These are phyloP conservation scores for Callospermophilus lateralis DNA, from an alignment of 2,113 vertebrate species.

Conservation along the genomic window DNA sequence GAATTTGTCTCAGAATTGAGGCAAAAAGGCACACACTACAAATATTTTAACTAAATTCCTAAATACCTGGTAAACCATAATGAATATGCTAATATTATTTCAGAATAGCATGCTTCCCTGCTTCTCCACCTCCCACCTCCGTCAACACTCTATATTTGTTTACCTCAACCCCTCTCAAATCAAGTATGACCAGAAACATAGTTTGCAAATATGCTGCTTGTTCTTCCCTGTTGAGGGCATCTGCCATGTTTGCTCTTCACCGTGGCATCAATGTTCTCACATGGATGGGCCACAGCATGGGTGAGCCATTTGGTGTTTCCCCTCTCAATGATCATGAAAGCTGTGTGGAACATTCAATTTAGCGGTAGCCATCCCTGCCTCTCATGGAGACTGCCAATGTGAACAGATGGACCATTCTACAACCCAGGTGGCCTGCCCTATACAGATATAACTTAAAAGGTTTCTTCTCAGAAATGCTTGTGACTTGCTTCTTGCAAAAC, in stretches of 20 bases:
- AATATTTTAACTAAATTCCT: neutral
- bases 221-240: constrained; percentile 54
- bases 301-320: constrained; percentile 31
- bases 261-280: neutral
- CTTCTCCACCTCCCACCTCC: neutral
- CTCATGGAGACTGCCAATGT: neutral
- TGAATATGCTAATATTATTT: neutral
- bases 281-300: constrained; percentile 40
- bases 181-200: constrained; percentile 40
- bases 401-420: constrained; percentile 67
- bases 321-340: neutral
- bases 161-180: neutral
- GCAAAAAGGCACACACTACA: neutral
- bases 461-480: constrained; percentile 9
- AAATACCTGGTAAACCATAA: neutral
- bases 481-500: constrained; percentile 25
- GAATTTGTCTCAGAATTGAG: neutral
- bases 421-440: constrained; percentile 57
- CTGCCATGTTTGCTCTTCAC: neutral
- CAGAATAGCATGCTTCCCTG: neutral
- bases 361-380: neutral
- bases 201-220: constrained; percentile 44
- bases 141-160: neutral
- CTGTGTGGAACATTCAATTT: constrained; percentile 41
- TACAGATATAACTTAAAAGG: constrained; percentile 38